A percentile compares a stretch with the other conserved stretches of the same genome.
These are phyloP conservation scores for Bruchidius siliquastri DNA, from an alignment of 2,888 invertebrate species.

Conservation along the genomic window DNA sequence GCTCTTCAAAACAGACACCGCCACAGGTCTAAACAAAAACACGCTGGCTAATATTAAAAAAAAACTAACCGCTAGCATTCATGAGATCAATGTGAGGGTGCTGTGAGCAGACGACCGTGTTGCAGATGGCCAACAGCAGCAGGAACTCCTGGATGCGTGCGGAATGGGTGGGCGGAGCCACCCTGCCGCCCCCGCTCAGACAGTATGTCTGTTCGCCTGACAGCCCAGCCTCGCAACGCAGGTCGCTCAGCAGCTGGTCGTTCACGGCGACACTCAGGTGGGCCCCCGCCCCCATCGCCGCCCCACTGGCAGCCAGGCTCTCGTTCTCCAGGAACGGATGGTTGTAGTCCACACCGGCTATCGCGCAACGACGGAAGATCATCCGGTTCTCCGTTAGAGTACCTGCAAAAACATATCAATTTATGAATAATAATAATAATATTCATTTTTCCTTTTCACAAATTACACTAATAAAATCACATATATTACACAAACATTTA, in stretches of 20 bases:
- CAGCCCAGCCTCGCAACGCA: constrained; percentile 34
- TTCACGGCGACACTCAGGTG: constrained; percentile 50
- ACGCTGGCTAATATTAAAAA: no score
- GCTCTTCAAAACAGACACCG: no score
- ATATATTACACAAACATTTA: no score
- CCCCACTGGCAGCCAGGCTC: constrained; percentile 2
- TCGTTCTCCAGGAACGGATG: constrained; percentile 72
- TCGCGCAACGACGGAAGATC: constrained; percentile 88
- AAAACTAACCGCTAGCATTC: constrained; percentile 59
- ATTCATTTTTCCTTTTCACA: no score
- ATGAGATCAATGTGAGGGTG: constrained; percentile 73
- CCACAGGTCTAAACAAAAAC: no score
- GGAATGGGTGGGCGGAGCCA: constrained; percentile 51
- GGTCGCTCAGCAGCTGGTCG: constrained; percentile 51
- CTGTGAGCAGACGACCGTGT: constrained; percentile 91
- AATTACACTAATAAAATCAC: no score
- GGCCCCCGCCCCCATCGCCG: constrained; percentile 22
- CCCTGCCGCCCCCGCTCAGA: constrained; percentile 18
- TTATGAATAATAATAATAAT: no score
- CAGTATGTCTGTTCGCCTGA: neutral
- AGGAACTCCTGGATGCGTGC: constrained; percentile 84
- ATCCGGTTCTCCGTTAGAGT: constrained; percentile 97
- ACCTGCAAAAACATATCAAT: constrained; percentile 48
- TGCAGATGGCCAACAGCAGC: constrained; percentile 86
- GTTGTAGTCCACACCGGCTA: constrained; percentile 85